These are phyloP conservation scores for Meriones psammophilus DNA, from an alignment of 2,797 vertebrate genomes.

Conservation along the genomic window DNA sequence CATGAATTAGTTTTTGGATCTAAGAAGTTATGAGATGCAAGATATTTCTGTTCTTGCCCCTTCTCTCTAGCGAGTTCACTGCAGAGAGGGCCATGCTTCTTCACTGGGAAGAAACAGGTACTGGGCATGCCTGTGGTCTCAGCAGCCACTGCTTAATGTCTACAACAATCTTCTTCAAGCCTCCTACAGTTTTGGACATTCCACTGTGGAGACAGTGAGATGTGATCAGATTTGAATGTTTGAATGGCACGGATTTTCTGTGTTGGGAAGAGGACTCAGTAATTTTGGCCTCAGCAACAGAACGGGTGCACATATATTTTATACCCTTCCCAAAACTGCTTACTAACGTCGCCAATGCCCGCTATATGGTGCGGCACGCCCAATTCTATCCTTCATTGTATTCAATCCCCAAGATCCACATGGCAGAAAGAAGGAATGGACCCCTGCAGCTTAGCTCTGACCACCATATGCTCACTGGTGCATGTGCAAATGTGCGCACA, in stretches of 20 bases:
- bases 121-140: background rate
- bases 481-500: background rate
- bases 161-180: background rate
- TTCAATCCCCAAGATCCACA: background rate
- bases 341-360: background rate
- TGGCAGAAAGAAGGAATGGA: too few relatives aligned
- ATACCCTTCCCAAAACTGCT: background rate
- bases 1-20: constrained; percentile 9
- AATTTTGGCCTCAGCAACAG: constrained; percentile 13
- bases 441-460: background rate
- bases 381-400: background rate
- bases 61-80: background rate
- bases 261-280: constrained; percentile 13
- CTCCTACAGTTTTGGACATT: background rate
- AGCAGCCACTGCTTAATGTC: background rate
- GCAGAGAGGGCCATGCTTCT: background rate
- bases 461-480: background rate
- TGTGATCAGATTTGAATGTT: background rate
- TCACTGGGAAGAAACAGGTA: background rate
- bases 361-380: background rate
- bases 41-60: background rate
- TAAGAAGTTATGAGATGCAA: background rate
- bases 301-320: background rate
- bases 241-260: constrained; percentile 33
- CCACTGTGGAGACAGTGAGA: background rate